Evolutionary conservation across 2,888 invertebrate genomes (phyloP), one percentile per base, ranked within the genome.

Genomic region (Clivina fossor): DNA sequence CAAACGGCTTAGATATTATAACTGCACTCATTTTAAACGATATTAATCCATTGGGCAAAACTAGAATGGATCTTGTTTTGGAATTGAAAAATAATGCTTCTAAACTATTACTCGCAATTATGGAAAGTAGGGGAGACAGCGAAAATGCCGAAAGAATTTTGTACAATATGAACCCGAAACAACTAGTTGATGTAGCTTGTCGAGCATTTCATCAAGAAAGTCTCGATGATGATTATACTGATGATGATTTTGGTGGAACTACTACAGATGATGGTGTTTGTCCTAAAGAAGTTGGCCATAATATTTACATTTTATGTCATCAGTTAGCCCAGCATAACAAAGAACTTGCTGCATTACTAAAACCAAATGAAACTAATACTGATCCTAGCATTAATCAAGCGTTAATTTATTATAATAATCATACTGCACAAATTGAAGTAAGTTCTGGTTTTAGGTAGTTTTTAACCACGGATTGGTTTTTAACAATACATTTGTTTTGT

Each of bases 81-180:
- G 97, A 98, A 71, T 78, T 99, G 51, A 99, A 99, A 79, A 97
- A 98, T 73, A 97, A 98, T 76, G 99, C 99, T 3, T 96, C 97
- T 11, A 99, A 99, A 74, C 78, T 99, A 50, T 77, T 99, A 13
- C 77, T 99, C 41, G 98, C 99, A 51, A 95, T 99, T 61, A 99
- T 99, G 97, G 99, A 99, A 75, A 96, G 95, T 61, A 80, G 98
- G 46, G 94, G 95, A 59, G 98, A 98, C 72, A 93, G 93, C 63
- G 98, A 98, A 74, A 96, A 95, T 75, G 97, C 99, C 2, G 98
- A 99, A 73, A 80, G 97, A 62, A 98, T 98, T 62, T 77, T 99
- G 13, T 92, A 92, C 70, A 98, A 96, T 69, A 97, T 98, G 97
- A 94, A 93, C 74, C 93, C 93, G 1, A 90, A 89, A 67, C 94